Evolutionary conservation across 2,113 vertebrate genomes (phyloP), one percentile per base, ranked within the genome.

Genomic region (Melanostigma gelatinosum): DNA sequence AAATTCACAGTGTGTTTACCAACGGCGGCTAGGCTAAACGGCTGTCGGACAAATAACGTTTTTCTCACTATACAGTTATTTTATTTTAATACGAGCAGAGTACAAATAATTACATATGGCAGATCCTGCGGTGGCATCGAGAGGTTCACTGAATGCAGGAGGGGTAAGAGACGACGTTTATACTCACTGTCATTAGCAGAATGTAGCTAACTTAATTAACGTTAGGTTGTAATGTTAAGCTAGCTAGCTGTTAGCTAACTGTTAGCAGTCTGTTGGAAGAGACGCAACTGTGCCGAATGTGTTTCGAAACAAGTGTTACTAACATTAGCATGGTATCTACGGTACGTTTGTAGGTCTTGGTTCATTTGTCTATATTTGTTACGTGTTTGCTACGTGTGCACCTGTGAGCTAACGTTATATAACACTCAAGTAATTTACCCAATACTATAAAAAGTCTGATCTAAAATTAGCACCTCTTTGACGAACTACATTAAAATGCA

Each of bases 91-190:
- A 2, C 0, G 32, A 46, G 29, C 0, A 4, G 2, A 38, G 12
- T 0, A 0, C 7, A 22, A 1, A 9, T 40, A 40, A 2, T 16
- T 15, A 84, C 89, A 82, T 90, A 98, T 97, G 97, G 97, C 96
- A 66, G 97, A 98, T 84, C 83, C 96, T 0, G 93, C 94, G 38
- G 93, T 95, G 77, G 82, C 89, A 8, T 86, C 96, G 32, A 89
- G 93, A 8, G 89, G 93, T n/a, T 87, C 93, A 1, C 85, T 95
- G 50, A 82, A 88, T 75, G 91, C 93, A 2, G 89, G 95, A 94
- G 95, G 87, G 96, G 97, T 98, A 96, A 96, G 79, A 80, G 24
- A 16, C 3, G 20, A 3, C 0, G 0, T 67, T 34, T 44, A 20
- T 3, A 4, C 38, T 22, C 38, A 0, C 44, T 2, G 29, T 6